These are phyloP conservation scores for Scotopteryx bipunctaria DNA, from an alignment of 2,888 invertebrate genomes.

Conservation along the genomic window DNA sequence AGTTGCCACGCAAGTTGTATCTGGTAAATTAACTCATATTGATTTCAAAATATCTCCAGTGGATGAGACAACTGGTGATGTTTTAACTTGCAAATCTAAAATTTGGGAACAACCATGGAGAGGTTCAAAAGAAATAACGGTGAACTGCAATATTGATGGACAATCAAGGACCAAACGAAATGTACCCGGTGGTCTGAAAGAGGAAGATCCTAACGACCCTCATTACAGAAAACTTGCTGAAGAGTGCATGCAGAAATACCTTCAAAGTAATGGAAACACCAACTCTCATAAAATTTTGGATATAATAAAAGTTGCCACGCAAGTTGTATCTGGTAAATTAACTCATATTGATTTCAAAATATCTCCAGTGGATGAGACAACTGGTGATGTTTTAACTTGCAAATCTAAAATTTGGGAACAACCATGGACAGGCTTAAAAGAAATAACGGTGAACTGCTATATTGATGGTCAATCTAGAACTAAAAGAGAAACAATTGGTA, in stretches of 20 bases:
- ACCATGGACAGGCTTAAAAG: slow-evolving; percentile 38
- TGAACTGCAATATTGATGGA: slow-evolving; percentile 29
- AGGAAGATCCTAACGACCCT: slow-evolving; percentile 34
- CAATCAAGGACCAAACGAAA: slow-evolving; percentile 25
- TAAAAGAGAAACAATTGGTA: slow-evolving; percentile 21
- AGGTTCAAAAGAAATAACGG: slow-evolving; percentile 33
- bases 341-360: slow-evolving; percentile 41
- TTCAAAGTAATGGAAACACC: slow-evolving; percentile 16
- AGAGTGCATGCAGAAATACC: slow-evolving; percentile 39
- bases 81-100: slow-evolving; percentile 41
- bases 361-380: slow-evolving; percentile 8
- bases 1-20: no score
- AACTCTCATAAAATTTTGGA: slow-evolving; percentile 22
- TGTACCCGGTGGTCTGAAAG: slow-evolving; percentile 35
- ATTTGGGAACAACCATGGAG: slow-evolving; percentile 42
- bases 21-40: no score
- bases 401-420: slow-evolving; percentile 40
- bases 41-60: no score
- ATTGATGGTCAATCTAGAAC: slow-evolving; percentile 15
- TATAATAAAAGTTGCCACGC: slow-evolving; percentile 40
- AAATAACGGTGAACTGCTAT: slow-evolving; percentile 36
- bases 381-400: slow-evolving; percentile 34
- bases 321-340: slow-evolving; percentile 41
- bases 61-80: no score
- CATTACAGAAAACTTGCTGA: slow-evolving; percentile 39